Conservation (phyloP, 2,888 invertebrate genomes). For the Rotaria sp. region DNA sequence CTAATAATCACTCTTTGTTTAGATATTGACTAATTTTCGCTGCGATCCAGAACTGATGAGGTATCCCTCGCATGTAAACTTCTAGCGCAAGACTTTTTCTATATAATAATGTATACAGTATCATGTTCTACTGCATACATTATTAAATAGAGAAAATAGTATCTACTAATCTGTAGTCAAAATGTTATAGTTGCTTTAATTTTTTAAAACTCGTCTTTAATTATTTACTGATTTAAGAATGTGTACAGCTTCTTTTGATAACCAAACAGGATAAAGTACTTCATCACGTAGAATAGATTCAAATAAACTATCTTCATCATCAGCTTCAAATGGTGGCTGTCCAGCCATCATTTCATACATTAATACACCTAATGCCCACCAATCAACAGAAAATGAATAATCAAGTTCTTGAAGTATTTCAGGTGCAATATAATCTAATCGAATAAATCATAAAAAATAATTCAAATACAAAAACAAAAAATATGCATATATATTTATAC, state of each 20-base stretch:
- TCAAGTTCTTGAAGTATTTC: constrained; percentile 80
- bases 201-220: too few species aligned
- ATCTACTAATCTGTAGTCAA: too few species aligned
- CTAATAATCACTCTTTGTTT: too few species aligned
- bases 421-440: constrained; percentile 84
- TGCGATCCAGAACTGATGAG: too few species aligned
- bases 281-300: constrained; percentile 96
- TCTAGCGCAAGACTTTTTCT: neutral
- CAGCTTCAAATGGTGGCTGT: constrained; percentile 97
- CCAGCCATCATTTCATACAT: constrained; percentile 99
- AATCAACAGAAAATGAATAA: constrained; percentile 61
- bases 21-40: too few species aligned
- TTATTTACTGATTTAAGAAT: constrained; percentile 69
- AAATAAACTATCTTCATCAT: constrained; percentile 97
- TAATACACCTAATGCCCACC: constrained; percentile 91
- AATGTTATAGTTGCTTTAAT: too few species aligned
- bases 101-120: too few species aligned
- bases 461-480: too few species aligned
- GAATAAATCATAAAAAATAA: neutral
- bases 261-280: constrained; percentile 94
- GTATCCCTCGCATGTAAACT: too few species aligned
- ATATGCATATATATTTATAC: neutral
- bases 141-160: too few species aligned
- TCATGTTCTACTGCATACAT: too few species aligned
- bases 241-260: constrained; percentile 78